Percentiles rank a stretch among this genome's conserved stretches.
Evolutionary conservation across 2,888 invertebrate genomes (phyloP).

Genomic region (Liposcelis brunnea): DNA sequence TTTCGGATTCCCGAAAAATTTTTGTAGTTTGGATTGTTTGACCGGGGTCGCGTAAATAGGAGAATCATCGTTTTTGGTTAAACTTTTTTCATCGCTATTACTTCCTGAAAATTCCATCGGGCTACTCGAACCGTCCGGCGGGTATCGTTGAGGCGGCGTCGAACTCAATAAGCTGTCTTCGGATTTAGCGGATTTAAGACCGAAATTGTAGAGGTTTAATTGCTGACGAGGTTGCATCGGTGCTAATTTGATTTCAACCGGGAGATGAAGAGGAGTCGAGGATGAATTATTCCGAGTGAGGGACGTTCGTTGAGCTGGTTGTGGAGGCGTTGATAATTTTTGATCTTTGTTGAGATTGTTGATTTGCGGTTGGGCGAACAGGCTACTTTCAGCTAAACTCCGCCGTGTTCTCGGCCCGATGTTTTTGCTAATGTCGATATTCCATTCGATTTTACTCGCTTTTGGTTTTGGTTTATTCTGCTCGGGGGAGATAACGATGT

Average conservation of each 20-base stretch:
- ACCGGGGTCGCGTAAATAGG: conserved; percentile 6
- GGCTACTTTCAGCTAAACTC: conserved; percentile 4
- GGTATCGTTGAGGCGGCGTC: not conserved
- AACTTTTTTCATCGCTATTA: not conserved
- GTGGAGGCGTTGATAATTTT: not conserved
- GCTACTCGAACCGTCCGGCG: conserved; percentile 5
- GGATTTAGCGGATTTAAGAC: too few species aligned
- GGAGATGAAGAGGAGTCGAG: conserved; percentile 2
- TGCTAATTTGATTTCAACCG: not conserved
- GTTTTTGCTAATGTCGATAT: conserved; percentile 9
- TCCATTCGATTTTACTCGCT: conserved; percentile 9
- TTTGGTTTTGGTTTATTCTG: conserved; percentile 13
- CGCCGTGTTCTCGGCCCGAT: conserved; percentile 7
- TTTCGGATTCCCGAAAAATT: conserved; percentile 7
- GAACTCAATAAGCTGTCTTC: too few species aligned
- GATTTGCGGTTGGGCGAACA: not conserved
- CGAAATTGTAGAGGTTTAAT: too few species aligned
- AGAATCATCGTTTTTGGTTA: not conserved
- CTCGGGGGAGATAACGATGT: conserved; percentile 41
- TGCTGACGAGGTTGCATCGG: too few species aligned
- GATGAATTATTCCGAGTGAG: conserved; percentile 1
- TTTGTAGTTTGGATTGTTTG: conserved; percentile 6
- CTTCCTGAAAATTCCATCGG: not conserved
- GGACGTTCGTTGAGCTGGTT: conserved; percentile 1
- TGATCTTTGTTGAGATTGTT: not conserved